phyloP scores from a whole-genome alignment of 2,888 invertebrate genomes.

The Brachyopa scutellaris region DNA sequence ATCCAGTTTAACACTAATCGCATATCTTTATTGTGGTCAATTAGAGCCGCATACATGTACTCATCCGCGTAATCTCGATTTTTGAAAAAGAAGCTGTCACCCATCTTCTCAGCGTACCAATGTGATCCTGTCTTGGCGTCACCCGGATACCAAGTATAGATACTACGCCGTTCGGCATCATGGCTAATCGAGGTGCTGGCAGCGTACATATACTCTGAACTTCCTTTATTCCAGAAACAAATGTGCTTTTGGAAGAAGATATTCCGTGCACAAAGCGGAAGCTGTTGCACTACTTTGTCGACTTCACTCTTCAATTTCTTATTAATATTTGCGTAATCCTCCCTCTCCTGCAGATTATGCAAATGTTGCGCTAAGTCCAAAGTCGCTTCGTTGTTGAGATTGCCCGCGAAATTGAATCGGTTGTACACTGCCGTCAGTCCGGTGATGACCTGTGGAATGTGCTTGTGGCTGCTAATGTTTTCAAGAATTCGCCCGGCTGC shows the following conservation, averaged over 20 bases:
- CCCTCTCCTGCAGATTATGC: neutral
- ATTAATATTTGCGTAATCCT: neutral
- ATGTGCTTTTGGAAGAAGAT: conserved; percentile 5
- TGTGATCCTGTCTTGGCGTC: neutral
- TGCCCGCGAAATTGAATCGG: conserved; percentile 21
- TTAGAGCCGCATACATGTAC: conserved; percentile 21
- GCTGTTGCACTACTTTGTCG: neutral
- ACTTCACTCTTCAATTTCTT: neutral
- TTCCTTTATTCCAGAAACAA: conserved; percentile 41
- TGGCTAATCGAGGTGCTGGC: conserved; percentile 14
- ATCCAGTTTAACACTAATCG: conserved; percentile 45
- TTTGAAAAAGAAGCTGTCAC: conserved; percentile 8
- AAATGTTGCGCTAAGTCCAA: conserved; percentile 1
- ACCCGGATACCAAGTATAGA: conserved; percentile 40
- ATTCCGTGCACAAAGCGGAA: conserved; percentile 32
- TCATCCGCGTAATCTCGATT: conserved; percentile 23
- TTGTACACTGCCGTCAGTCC: conserved; percentile 37
- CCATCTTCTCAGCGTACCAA: neutral
- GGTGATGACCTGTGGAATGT: conserved; percentile 28
- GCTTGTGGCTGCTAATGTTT: conserved; percentile 26
- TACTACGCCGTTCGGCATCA: conserved; percentile 8
- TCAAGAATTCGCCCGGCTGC: conserved; percentile 17
- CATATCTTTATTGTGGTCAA: conserved; percentile 26
- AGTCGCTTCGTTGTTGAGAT: conserved; percentile 31
- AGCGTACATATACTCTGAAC: conserved; percentile 20